These are phyloP conservation scores for Tapera naevia DNA, from an alignment of 2,797 vertebrate species.

Conservation along the genomic window DNA sequence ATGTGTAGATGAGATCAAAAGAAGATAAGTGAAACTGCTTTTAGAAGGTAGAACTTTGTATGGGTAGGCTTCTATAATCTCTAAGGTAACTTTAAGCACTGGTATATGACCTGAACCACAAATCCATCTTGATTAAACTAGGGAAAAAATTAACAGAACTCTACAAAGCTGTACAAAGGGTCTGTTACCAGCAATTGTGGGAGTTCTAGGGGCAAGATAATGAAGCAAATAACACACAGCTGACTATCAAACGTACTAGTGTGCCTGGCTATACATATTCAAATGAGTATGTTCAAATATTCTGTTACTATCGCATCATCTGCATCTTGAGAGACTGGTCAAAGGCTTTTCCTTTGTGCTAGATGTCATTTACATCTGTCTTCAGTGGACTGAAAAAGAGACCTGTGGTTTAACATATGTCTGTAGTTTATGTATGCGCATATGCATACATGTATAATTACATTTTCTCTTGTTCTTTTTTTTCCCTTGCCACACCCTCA, in stretches of 20 bases:
- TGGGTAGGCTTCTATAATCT: background rate
- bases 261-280: background rate
- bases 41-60: background rate
- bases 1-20: background rate
- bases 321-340: background rate
- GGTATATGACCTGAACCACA: background rate
- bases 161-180: background rate
- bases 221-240: background rate
- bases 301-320: background rate
- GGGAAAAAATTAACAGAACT: background rate
- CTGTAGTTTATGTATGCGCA: background rate
- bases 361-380: background rate
- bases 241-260: background rate
- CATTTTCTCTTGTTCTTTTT: background rate
- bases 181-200: background rate
- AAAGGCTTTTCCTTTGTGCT: constrained; percentile 2
- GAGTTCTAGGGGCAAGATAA: background rate
- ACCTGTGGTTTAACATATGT: background rate
- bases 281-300: background rate
- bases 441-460: background rate
- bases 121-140: background rate
- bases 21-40: background rate
- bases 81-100: background rate
- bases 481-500: background rate
- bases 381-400: background rate